A percentile compares a stretch with the other conserved stretches of the same genome.
These are phyloP conservation scores for Garrulus glandarius DNA, from an alignment of 2,797 vertebrate genomes.

Conservation along the genomic window DNA sequence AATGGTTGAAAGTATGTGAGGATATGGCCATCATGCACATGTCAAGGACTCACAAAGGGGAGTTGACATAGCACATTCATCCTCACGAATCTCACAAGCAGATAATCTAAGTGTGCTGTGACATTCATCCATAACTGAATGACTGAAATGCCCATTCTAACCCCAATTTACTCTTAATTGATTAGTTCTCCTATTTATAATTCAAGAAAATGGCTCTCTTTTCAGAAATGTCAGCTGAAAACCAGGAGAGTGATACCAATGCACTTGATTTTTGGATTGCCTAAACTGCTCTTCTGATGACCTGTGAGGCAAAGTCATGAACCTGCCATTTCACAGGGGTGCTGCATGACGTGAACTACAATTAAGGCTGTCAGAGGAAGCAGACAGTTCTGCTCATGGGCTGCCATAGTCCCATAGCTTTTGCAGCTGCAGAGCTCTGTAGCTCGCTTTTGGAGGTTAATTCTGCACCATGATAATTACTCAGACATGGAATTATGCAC, in stretches of 20 bases:
- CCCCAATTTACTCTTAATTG: constrained; percentile 19
- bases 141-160: constrained; percentile 5
- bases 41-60: background rate
- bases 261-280: background rate
- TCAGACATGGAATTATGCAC: background rate
- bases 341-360: background rate
- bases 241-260: background rate
- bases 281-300: background rate
- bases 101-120: background rate
- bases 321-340: background rate
- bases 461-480: background rate
- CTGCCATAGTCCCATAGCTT: background rate
- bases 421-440: background rate
- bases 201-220: background rate
- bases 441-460: background rate
- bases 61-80: background rate
- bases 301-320: background rate
- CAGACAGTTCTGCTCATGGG: background rate
- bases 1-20: background rate
- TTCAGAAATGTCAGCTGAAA: background rate
- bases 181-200: background rate
- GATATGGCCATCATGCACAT: background rate
- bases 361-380: background rate
- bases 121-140: background rate
- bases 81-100: background rate